phyloP scores from a whole-genome alignment of 2,113 vertebrate genomes.

The Mobula hypostoma region DNA sequence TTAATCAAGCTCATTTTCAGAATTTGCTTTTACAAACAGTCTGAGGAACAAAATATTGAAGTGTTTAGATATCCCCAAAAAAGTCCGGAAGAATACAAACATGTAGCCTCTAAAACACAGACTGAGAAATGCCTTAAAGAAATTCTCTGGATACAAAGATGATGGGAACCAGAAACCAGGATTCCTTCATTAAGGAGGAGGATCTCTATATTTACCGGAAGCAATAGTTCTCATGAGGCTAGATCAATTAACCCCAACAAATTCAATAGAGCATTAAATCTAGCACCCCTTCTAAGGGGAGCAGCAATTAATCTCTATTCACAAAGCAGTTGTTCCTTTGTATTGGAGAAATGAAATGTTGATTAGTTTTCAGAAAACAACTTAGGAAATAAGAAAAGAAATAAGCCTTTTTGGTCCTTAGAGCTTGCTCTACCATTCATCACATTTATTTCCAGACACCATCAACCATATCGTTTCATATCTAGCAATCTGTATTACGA shows the following conservation, averaged over 20 bases:
- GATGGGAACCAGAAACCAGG: not conserved
- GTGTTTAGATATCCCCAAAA: not conserved
- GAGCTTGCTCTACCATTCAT: too few relatives aligned
- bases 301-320: too few relatives aligned
- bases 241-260: not conserved
- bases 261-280: not conserved
- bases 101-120: not conserved
- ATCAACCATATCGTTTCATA: too few relatives aligned
- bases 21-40: not conserved
- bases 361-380: too few relatives aligned
- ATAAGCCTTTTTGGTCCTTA: too few relatives aligned
- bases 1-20: not conserved
- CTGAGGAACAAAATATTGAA: not conserved
- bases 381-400: too few relatives aligned
- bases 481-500: too few relatives aligned
- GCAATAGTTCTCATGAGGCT: not conserved
- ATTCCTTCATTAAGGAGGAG: not conserved
- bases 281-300: not conserved
- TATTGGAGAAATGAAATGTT: too few relatives aligned
- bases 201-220: not conserved
- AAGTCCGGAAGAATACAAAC: not conserved
- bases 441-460: too few relatives aligned
- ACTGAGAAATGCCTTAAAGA: not conserved
- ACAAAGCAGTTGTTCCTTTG: too few relatives aligned
- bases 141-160: not conserved